Evolutionary conservation across 2,113 vertebrate genomes (phyloP).

Genomic region (Crypturellus undulatus): DNA sequence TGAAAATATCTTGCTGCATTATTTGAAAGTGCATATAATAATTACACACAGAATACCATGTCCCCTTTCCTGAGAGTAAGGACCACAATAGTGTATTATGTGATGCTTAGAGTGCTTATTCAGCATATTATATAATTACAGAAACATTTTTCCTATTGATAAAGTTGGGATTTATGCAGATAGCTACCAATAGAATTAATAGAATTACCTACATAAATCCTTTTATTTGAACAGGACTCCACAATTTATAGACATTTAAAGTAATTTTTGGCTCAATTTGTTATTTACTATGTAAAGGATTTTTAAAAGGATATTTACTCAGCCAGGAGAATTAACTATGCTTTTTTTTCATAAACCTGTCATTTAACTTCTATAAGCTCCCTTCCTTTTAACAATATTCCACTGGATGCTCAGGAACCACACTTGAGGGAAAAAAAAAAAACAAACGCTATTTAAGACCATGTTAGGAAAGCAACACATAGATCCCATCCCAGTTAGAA

Average conservation of each 20-base stretch:
- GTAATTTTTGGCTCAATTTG: not conserved
- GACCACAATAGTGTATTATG: not conserved
- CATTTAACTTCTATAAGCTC: not conserved
- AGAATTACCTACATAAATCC: constrained; percentile 6
- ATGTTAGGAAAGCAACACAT: not conserved
- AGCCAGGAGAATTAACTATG: not conserved
- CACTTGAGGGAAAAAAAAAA: not conserved
- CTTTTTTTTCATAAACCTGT: not conserved
- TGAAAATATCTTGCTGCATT: not conserved
- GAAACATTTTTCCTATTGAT: not conserved
- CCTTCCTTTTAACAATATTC: not conserved
- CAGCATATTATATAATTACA: not conserved
- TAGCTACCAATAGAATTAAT: not conserved
- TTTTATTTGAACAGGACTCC: not conserved
- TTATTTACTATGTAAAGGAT: not conserved
- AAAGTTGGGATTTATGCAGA: not conserved
- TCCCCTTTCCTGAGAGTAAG: not conserved
- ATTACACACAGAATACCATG: not conserved
- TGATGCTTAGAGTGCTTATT: not conserved
- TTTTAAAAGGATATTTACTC: not conserved
- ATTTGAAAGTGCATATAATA: not conserved
- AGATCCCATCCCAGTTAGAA: not conserved
- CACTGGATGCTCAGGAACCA: not conserved
- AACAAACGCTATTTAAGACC: not conserved
- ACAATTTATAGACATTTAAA: not conserved